Evolutionary conservation across 2,888 invertebrate species (phyloP).

Genomic region (Calephelis perditalis): DNA sequence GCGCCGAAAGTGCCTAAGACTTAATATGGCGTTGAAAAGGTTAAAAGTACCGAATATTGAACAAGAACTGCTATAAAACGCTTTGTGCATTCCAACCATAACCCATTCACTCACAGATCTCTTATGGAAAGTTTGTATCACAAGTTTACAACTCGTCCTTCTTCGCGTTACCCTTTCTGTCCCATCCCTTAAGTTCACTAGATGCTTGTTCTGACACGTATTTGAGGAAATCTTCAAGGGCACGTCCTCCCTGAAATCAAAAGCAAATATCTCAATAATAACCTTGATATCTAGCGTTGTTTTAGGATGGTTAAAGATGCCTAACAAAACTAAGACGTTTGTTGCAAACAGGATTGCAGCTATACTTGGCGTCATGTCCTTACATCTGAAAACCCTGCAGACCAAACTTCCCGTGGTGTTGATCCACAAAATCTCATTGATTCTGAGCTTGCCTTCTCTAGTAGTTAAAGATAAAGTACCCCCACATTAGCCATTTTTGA

Average conservation of each 20-base stretch:
- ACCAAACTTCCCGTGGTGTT: no score
- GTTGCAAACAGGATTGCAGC: no score
- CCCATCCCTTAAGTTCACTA: constrained; percentile 90
- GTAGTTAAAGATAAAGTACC: no score
- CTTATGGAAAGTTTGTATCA: constrained; percentile 53
- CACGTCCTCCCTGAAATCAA: constrained; percentile 89
- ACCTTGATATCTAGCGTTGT: no score
- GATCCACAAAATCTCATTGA: no score
- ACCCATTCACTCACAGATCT: constrained; percentile 63
- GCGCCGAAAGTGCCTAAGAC: not conserved
- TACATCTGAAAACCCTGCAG: no score
- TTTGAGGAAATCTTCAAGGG: constrained; percentile 94
- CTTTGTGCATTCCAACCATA: constrained; percentile 30
- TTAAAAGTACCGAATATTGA: constrained; percentile 5
- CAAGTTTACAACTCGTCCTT: constrained; percentile 68
- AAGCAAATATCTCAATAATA: not conserved
- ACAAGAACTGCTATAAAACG: constrained; percentile 10
- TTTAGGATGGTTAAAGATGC: no score
- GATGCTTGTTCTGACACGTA: constrained; percentile 96
- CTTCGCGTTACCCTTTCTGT: constrained; percentile 86
- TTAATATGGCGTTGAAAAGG: constrained; percentile 1
- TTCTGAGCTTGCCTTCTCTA: no score
- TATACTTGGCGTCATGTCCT: no score
- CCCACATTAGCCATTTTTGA: no score
- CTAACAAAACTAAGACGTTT: no score